Conservation (phyloP, 30 jellyfish, hydroid and myxozoan genomes). For the Hydra vulgaris region DNA sequence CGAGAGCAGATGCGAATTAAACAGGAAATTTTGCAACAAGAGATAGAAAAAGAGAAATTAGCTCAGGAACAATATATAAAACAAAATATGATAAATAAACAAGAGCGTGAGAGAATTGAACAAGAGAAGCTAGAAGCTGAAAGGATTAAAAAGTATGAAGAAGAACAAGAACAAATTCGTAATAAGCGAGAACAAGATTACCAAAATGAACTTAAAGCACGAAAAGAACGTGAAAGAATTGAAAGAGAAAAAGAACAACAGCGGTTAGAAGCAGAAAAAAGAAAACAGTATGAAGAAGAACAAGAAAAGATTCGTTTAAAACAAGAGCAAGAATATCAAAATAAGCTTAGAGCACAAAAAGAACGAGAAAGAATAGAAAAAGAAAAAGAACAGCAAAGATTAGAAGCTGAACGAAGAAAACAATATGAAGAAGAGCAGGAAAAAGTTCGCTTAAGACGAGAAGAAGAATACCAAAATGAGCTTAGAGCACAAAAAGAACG, state of each 20-base stretch:
- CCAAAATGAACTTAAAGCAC: background rate
- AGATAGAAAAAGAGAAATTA: background rate
- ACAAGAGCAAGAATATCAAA: slow-evolving; percentile 11
- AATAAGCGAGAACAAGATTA: background rate
- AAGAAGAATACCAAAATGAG: background rate
- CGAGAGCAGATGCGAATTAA: background rate
- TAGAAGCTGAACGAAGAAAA: slow-evolving; percentile 33
- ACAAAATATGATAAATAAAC: background rate
- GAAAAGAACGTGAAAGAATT: slow-evolving; percentile 6
- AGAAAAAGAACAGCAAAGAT: slow-evolving; percentile 24
- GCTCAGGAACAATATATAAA: slow-evolving; percentile 14
- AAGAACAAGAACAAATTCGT: slow-evolving; percentile 2
- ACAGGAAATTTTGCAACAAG: background rate
- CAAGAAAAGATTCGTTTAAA: slow-evolving; percentile 2
- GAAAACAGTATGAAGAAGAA: slow-evolving; percentile 11
- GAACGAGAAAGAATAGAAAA: slow-evolving; percentile 38
- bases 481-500: too few relatives aligned
- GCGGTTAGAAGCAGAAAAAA: background rate
- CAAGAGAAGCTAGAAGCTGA: slow-evolving; percentile 17
- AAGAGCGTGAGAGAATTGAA: slow-evolving; percentile 9
- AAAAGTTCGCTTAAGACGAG: background rate
- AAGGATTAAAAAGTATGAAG: background rate
- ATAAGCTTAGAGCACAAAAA: slow-evolving; percentile 1
- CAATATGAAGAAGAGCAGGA: slow-evolving; percentile 6
- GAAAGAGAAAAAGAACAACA: slow-evolving; percentile 12